Evolutionary conservation across 2,113 vertebrate genomes (phyloP), one percentile per base, ranked within the genome.

Genomic region (Scolopax mira): DNA sequence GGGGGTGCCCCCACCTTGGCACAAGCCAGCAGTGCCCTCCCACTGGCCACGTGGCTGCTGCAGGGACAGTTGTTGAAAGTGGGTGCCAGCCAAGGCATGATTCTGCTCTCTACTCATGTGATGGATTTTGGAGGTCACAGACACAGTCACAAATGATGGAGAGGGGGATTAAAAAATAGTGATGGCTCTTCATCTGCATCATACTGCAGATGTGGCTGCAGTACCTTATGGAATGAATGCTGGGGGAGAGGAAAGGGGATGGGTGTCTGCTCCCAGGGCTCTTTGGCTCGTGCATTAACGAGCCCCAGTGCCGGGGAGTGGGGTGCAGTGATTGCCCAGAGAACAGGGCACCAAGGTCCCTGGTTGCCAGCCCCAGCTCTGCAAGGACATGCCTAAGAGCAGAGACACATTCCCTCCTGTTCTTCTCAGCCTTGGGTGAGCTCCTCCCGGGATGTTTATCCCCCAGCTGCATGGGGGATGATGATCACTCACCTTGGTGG

Each of bases 141-240:
- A 44, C 12, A 1, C 77, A 65, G 57, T 44, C 74, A 82, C 23
- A 90, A 89, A 86, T 85, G 88, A 93, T 61, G 80, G 66, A 94
- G 62, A 83, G 41, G 28, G 24, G 11, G 18, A 67, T 84, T 94
- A 74, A 80, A 72, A 84, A 66, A 27, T 1, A 66, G 79, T 24
- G 85, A 69, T 3, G 23, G 51, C 41, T 67, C 35, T 67, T n/a
- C n/a, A n/a, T n/a, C n/a, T n/a, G n/a, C n/a, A n/a, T n/a, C n/a
- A n/a, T n/a, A n/a, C n/a, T n/a, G n/a, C n/a, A n/a, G n/a, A 17
- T 2, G 1, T 0, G 69, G 66, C n/a, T 90, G 46, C 0, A 0
- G 69, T 58, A 66, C 85, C 64, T 90, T 3, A 0, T 49, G 72
- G 46, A 46, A 46, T 46, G 75, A 39, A 13, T 3, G 28, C n/a